Base-by-base conservation (phyloP, 2,113 vertebrate species). In the Nematolebias whitei region DNA sequence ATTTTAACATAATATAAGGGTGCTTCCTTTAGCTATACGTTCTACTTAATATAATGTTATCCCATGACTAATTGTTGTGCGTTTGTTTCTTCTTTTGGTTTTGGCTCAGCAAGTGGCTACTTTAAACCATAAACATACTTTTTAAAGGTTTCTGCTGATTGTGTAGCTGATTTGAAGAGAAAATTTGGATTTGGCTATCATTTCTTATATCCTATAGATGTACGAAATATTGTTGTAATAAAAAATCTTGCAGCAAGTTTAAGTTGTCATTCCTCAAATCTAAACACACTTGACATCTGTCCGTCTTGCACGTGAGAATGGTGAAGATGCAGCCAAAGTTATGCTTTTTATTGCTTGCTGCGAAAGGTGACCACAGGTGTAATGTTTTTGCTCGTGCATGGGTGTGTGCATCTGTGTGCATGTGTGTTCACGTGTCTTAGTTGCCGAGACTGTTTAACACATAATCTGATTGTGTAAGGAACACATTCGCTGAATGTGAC, bases 31-130 rank as follows among this genome's bases (percentile, higher is more conserved):
- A 81, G 72, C 77, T 76, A 55, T 65, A 55, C 78, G 78, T 74
- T 67, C n/a, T 73, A 7, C 26, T 29, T 29, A n/a, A n/a, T 29
- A 4, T 29, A 29, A 29, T 4, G 26, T 3, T 7, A 29, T 29
- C 26, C 7, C 26, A 29, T 29, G n/a, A 29, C 71, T 86, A 89
- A 90, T 90, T 80, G 89, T 74, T 84, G 79, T 78, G 70, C 90
- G 83, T 84, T 89, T 51, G 61, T 64, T 82, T 89, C 74, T 54
- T 29, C 7, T 29, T 35, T 35, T 35, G 5, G 32, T 58, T 79
- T 85, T 78, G 56, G 69, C 43, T 80, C 70, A 44, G 78, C 72
- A 84, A 74, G 19, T 75, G 52, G 57, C 32, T 63, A 59, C 69
- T 83, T 85, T 85, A 79, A 82, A 59, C 81, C 68, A 74, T 32